phyloP scores from a whole-genome alignment of 2,888 invertebrate genomes.

The Leptura quadrifasciata region DNA sequence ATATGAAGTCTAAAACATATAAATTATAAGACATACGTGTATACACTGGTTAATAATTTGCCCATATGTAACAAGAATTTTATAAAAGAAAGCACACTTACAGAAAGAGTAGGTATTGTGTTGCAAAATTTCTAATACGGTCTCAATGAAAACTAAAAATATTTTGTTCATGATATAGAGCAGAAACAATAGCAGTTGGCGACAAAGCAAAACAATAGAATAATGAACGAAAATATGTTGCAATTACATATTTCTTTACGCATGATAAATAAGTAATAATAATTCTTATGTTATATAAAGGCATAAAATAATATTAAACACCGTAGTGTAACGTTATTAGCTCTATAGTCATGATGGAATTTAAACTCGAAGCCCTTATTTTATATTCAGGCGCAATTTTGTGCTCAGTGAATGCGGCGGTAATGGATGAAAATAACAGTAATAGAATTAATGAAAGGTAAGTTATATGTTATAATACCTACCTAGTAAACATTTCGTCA shows the following conservation, averaged over 20 bases:
- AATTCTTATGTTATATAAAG: constrained; percentile 34
- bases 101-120: constrained; percentile 19
- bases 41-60: background rate
- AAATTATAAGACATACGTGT: too few species aligned
- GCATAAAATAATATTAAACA: background rate
- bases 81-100: constrained; percentile 31
- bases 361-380: constrained; percentile 20
- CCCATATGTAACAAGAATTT: constrained; percentile 20
- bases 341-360: constrained; percentile 10
- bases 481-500: too few species aligned
- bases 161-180: constrained; percentile 59
- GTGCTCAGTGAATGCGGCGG: background rate
- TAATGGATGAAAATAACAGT: constrained; percentile 29
- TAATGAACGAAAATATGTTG: constrained; percentile 26
- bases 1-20: too few species aligned
- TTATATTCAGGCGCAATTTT: constrained; percentile 18
- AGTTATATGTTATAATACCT: constrained; percentile 9
- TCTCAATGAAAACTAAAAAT: constrained; percentile 38
- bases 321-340: background rate
- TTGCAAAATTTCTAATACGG: constrained; percentile 36
- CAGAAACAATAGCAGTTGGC: constrained; percentile 59
- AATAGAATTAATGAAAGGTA: constrained; percentile 32
- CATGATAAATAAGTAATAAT: constrained; percentile 25
- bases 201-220: constrained; percentile 54
- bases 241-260: constrained; percentile 39